Evolutionary conservation across 2,888 invertebrate genomes (phyloP).

Genomic region (Bombylius major): DNA sequence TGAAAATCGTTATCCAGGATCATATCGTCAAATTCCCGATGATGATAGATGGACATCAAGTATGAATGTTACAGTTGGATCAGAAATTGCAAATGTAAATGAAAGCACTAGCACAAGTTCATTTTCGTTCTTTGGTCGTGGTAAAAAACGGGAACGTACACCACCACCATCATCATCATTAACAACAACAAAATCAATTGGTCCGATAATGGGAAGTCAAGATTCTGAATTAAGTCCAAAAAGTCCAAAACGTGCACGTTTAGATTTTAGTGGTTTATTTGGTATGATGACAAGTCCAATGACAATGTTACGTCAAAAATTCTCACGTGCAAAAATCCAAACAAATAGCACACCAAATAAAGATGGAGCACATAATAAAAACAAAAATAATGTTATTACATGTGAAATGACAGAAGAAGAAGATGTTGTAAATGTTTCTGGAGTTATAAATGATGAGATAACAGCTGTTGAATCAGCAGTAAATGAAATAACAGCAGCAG

Average conservation of each 20-base stretch:
- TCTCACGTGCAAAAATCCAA: conserved; percentile 26
- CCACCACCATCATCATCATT: conserved; percentile 15
- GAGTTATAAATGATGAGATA: background rate
- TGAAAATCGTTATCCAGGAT: conserved; percentile 22
- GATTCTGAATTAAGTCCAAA: conserved; percentile 20
- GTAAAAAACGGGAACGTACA: conserved; percentile 31
- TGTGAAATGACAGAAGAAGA: background rate
- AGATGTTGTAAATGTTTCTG: background rate
- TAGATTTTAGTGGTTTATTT: conserved; percentile 26
- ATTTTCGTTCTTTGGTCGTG: conserved; percentile 29
- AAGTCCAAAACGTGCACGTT: conserved; percentile 29
- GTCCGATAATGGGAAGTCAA: conserved; percentile 2
- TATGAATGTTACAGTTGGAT: conserved; percentile 34
- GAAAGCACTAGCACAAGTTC: conserved; percentile 22
- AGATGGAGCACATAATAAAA: no score
- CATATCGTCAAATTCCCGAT: conserved; percentile 26
- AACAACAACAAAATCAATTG: conserved; percentile 1
- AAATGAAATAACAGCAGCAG: conserved; percentile 5
- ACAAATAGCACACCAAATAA: conserved; percentile 23
- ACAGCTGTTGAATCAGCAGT: background rate
- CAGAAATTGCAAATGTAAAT: conserved; percentile 25
- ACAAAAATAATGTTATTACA: background rate
- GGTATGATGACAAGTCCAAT: conserved; percentile 29
- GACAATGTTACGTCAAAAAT: conserved; percentile 26
- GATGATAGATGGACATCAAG: conserved; percentile 31